These are phyloP conservation scores for Natrix natrix DNA, from an alignment of 2,797 vertebrate species.

Conservation along the genomic window DNA sequence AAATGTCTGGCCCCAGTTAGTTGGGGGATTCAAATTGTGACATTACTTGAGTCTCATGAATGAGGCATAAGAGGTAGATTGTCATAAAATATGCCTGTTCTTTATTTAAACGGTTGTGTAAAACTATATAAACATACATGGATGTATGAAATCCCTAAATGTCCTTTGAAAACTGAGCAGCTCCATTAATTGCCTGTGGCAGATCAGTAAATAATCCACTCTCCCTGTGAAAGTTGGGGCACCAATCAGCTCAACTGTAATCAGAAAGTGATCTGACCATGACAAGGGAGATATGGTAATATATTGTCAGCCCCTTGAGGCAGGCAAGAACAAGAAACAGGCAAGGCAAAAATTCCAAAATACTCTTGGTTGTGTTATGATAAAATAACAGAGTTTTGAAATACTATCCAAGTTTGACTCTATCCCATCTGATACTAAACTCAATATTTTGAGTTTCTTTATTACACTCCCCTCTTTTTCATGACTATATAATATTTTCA, in stretches of 20 bases:
- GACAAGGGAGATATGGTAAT: neutral
- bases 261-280: neutral
- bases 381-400: neutral
- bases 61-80: neutral
- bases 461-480: neutral
- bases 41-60: neutral
- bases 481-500: neutral
- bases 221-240: neutral
- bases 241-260: neutral
- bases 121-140: neutral
- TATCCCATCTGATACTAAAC: neutral
- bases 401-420: neutral
- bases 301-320: neutral
- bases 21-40: neutral
- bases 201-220: neutral
- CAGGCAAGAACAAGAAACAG: neutral
- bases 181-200: neutral
- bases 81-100: neutral
- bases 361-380: neutral
- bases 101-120: neutral
- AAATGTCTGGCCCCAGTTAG: neutral
- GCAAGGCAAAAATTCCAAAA: neutral
- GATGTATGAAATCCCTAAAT: neutral
- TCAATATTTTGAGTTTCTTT: neutral
- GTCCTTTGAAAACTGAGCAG: neutral